Percentiles rank a stretch among this genome's conserved stretches.
Evolutionary conservation across 2,888 invertebrate genomes (phyloP).

Genomic region (Siphlonurus alternatus): DNA sequence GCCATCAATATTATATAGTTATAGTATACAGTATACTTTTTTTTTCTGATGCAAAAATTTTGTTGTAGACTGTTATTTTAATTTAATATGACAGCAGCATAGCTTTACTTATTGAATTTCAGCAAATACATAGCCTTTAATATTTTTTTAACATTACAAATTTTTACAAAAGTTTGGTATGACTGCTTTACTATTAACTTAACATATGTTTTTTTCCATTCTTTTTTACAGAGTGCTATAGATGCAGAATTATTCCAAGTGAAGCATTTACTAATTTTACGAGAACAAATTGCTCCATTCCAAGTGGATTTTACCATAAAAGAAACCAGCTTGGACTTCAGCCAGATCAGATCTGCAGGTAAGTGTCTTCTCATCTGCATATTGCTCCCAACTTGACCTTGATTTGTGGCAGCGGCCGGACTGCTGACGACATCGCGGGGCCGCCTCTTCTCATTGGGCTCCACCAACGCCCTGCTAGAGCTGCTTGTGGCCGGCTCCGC

Average conservation of each 20-base stretch:
- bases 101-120: too few species aligned
- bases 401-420: conserved; percentile 34
- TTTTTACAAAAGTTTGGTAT: too few species aligned
- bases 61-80: too few species aligned
- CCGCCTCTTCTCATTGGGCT: conserved; percentile 69
- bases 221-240: conserved; percentile 40
- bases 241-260: conserved; percentile 96
- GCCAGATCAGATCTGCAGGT: conserved; percentile 77
- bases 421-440: conserved; percentile 44
- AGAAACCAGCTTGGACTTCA: conserved; percentile 87
- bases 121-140: too few species aligned
- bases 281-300: conserved; percentile 97
- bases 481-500: conserved; percentile 76
- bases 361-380: background rate
- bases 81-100: too few species aligned
- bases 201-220: too few species aligned
- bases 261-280: conserved; percentile 86
- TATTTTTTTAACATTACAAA: too few species aligned
- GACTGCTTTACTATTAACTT: too few species aligned
- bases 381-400: conserved; percentile 3
- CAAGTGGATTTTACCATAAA: conserved; percentile 87
- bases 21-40: too few species aligned
- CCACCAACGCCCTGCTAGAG: conserved; percentile 83
- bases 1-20: conserved; percentile 3
- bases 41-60: too few species aligned